These are phyloP conservation scores for Pangasianodon hypophthalmus DNA, from an alignment of 2,113 vertebrate genomes.

Conservation along the genomic window DNA sequence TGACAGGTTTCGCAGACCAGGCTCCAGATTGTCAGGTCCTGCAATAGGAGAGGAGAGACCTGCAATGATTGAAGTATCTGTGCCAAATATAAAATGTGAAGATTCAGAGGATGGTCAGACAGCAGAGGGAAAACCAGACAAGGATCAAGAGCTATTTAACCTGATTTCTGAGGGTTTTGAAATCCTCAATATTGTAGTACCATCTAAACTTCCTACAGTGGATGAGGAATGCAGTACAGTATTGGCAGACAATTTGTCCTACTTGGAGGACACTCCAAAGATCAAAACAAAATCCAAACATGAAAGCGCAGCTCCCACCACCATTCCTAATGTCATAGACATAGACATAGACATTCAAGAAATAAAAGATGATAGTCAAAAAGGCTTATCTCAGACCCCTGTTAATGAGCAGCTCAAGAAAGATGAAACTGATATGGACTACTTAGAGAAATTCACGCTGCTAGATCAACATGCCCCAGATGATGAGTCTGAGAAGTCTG, in stretches of 20 bases:
- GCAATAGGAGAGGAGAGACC: constrained; percentile 72
- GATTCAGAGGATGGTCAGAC: constrained; percentile 51
- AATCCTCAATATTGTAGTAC: constrained; percentile 89
- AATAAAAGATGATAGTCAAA: constrained; percentile 46
- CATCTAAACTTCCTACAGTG: constrained; percentile 82
- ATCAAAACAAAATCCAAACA: constrained; percentile 69
- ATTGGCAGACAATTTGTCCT: constrained; percentile 85
- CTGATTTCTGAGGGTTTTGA: constrained; percentile 93
- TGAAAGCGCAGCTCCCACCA: constrained; percentile 24
- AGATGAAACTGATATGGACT: constrained; percentile 79
- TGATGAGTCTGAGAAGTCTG: constrained; percentile 58
- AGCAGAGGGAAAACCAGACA: constrained; percentile 66
- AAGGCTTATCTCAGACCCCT: constrained; percentile 52
- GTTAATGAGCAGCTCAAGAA: constrained; percentile 46
- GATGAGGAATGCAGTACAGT: constrained; percentile 88
- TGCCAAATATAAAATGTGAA: constrained; percentile 70
- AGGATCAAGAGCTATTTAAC: constrained; percentile 86
- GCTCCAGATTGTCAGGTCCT: constrained; percentile 68
- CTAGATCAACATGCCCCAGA: constrained; percentile 78
- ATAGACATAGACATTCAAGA: constrained; percentile 55
- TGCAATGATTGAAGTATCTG: constrained; percentile 74
- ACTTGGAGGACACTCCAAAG: constrained; percentile 81
- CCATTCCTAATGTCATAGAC: background rate
- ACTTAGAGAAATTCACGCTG: constrained; percentile 92
- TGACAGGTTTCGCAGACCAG: constrained; percentile 69